Percentiles rank a stretch among this genome's conserved stretches.
Evolutionary conservation across 2,797 vertebrate genomes (phyloP).

Genomic region (Epinephelus coioides): DNA sequence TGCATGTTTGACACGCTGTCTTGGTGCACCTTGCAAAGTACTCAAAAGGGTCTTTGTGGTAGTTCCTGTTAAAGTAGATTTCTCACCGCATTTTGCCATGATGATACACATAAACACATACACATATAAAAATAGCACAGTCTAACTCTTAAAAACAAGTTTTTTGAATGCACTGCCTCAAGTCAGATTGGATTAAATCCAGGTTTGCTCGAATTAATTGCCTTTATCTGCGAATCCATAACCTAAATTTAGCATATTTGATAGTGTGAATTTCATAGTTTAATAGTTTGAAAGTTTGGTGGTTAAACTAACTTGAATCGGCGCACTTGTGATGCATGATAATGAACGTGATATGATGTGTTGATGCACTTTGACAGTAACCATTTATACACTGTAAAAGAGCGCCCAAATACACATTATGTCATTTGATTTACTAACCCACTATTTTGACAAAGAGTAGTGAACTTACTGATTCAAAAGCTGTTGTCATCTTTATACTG

Average conservation of each 20-base stretch:
- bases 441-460: neutral
- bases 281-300: neutral
- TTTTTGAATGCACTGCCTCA: slow-evolving; percentile 22
- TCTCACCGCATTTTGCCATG: too few species aligned
- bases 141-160: neutral
- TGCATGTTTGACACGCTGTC: too few species aligned
- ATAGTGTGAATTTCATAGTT: neutral
- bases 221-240: neutral
- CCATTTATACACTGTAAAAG: neutral
- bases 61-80: too few species aligned
- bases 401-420: slow-evolving; percentile 12
- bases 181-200: slow-evolving; percentile 61
- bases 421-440: slow-evolving; percentile 20
- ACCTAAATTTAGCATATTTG: neutral
- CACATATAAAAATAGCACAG: too few species aligned
- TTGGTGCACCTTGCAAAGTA: too few species aligned
- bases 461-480: slow-evolving; percentile 9
- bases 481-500: neutral
- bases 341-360: slow-evolving; percentile 27
- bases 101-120: too few species aligned
- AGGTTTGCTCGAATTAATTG: slow-evolving; percentile 14
- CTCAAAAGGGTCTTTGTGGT: too few species aligned
- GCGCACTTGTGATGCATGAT: slow-evolving; percentile 37
- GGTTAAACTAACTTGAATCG: slow-evolving; percentile 5
- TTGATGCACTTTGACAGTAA: slow-evolving; percentile 26